A percentile compares a stretch with the other conserved stretches of the same genome.
phyloP scores from a whole-genome alignment of 2,113 vertebrate genomes.

The Pseudorasbora parva region DNA sequence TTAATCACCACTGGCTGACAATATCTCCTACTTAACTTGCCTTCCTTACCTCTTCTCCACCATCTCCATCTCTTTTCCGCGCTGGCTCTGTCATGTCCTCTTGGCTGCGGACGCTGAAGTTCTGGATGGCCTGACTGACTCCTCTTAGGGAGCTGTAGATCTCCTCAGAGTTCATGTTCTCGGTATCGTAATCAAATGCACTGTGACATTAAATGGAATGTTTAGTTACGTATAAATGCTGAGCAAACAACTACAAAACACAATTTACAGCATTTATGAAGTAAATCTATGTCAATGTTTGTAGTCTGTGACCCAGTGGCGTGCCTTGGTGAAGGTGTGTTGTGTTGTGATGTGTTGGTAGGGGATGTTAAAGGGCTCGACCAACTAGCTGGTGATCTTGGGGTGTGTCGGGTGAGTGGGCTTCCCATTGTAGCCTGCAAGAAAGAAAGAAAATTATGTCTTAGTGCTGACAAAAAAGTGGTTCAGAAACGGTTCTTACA shows the following conservation, averaged over 20 bases:
- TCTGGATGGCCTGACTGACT: slow-evolving; percentile 96
- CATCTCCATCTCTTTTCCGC: slow-evolving; percentile 80
- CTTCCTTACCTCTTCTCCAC: slow-evolving; percentile 64
- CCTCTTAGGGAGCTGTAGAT: slow-evolving; percentile 97
- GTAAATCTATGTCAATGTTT: neutral
- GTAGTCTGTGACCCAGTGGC: neutral
- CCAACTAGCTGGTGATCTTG: slow-evolving; percentile 92
- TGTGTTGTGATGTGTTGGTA: slow-evolving; percentile 89
- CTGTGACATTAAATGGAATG: slow-evolving; percentile 65
- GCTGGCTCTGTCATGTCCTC: slow-evolving; percentile 95
- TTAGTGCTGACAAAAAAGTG: neutral
- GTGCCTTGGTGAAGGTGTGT: slow-evolving; percentile 93
- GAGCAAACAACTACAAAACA: neutral
- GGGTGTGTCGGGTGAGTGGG: slow-evolving; percentile 88
- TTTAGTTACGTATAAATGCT: neutral
- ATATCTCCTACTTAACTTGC: neutral
- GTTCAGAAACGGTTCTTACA: neutral
- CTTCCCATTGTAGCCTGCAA: slow-evolving; percentile 86
- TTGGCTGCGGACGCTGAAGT: slow-evolving; percentile 94
- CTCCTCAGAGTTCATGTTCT: slow-evolving; percentile 98
- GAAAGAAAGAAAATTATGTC: neutral
- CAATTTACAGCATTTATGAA: neutral
- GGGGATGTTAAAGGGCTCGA: slow-evolving; percentile 94
- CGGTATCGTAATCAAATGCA: slow-evolving; percentile 96
- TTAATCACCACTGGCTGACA: too few relatives aligned